Percentiles rank a stretch among this genome's conserved stretches.
Conservation (phyloP, 2,797 vertebrate genomes). For the Anguilla pacifica region DNA sequence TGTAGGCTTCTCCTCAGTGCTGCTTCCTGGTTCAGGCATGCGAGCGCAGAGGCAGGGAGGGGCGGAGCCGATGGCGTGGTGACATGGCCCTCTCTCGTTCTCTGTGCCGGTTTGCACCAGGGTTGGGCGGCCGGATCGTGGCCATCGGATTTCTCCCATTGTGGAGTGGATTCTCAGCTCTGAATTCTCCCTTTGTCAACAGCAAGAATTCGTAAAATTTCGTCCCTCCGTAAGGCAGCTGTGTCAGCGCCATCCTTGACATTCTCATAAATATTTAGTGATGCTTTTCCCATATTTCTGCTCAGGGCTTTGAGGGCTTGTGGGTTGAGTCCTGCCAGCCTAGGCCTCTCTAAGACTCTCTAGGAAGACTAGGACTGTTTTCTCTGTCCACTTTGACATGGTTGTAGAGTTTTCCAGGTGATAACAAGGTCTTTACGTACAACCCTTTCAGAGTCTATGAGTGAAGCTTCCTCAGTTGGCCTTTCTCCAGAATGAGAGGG, state of each 20-base stretch:
- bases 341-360: no score
- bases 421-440: neutral
- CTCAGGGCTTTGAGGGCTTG: neutral
- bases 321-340: neutral
- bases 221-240: neutral
- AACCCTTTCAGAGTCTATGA: neutral
- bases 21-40: slow-evolving; percentile 50
- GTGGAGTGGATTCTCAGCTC: slow-evolving; percentile 10
- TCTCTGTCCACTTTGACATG: neutral
- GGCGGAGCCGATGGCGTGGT: neutral
- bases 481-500: neutral
- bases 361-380: slow-evolving; percentile 8
- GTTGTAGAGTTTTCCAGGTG: neutral
- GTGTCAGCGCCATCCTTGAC: neutral
- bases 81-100: neutral
- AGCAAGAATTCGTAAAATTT: neutral
- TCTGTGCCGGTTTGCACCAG: neutral
- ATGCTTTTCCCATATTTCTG: neutral
- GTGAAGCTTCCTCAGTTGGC: neutral
- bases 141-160: slow-evolving; percentile 28
- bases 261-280: neutral
- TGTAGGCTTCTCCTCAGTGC: slow-evolving; percentile 54
- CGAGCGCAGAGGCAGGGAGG: neutral
- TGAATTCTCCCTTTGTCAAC: slow-evolving; percentile 29
- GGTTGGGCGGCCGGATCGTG: slow-evolving; percentile 7